Evolutionary conservation across 1,140 invertebrate species (phyloP).

Genomic region (Sycophila sp.): DNA sequence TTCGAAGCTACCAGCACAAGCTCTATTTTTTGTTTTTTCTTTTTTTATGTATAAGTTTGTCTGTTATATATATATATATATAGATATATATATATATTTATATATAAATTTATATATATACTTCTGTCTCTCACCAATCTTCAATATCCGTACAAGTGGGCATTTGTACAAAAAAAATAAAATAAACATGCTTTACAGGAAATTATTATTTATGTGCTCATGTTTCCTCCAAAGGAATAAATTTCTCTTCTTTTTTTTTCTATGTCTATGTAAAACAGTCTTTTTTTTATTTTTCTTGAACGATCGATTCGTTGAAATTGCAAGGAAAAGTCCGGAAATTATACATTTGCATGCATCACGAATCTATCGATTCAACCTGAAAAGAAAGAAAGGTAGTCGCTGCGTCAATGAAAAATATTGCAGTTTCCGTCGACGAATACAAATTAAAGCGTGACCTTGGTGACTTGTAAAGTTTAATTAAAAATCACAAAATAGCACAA

Average conservation of each 20-base stretch:
- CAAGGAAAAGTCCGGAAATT: too few species aligned
- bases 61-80: slow-evolving; percentile 43
- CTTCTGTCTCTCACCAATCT: slow-evolving; percentile 43
- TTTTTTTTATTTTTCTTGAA: not conserved
- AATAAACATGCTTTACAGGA: too few species aligned
- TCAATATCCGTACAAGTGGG: slow-evolving; percentile 46
- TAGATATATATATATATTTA: slow-evolving; percentile 19
- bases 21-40: slow-evolving; percentile 49
- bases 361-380: too few species aligned
- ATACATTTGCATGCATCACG: too few species aligned
- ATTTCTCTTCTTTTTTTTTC: not conserved
- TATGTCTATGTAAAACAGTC: too few species aligned
- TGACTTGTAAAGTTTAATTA: too few species aligned
- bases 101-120: slow-evolving; percentile 40
- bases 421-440: too few species aligned
- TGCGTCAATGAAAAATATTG: too few species aligned
- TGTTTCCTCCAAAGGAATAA: not conserved
- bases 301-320: not conserved
- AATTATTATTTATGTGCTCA: not conserved
- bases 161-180: too few species aligned
- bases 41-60: slow-evolving; percentile 1
- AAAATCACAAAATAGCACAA: too few species aligned
- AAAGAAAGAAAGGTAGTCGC: too few species aligned
- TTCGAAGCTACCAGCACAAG: slow-evolving; percentile 64
- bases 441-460: too few species aligned